Base-by-base conservation (phyloP, 2,888 invertebrate genomes). In the Globia sparganii region DNA sequence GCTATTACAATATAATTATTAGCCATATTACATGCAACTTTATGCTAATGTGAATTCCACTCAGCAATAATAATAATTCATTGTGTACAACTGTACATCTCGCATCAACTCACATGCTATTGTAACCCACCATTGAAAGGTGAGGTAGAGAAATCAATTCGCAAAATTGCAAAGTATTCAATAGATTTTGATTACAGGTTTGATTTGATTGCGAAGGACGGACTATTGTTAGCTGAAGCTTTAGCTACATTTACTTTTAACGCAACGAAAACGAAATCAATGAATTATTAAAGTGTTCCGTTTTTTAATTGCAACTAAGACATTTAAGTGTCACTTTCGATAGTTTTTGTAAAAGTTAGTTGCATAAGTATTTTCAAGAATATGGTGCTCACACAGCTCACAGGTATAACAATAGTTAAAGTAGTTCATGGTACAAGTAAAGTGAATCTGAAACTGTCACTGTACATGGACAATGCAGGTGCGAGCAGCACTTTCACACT, bases 401-500 rank as follows among this genome's bases (percentile, higher is more conserved):
- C 61, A 82, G 71, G 46, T 81, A 78, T 90, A 85, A 88, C 89
- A 89, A 90, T 89, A 86, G 87, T 85, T 89, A 88, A 91, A 90
- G 91, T 93, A 89, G 87, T 90, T 86, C 84, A 89, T 84, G 82
- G 87, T 83, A 79, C 83, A 91, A 90, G 91, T 92, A 92, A 92
- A 95, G 94, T 93, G 94, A 95, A 92, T 93, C 92, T 94, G 91
- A 92, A 93, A 92, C 92, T 90, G 91, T 90, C 88, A 90, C 77
- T 87, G 91, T 92, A 90, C 87, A 89, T 91, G 92, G 93, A 88
- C 90, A 90, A 89, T 86, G 89, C 92, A 93, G 91, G 92, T 94
- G 93, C 88, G 91, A 90, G 90, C 86, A 92, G 92, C 93, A 96
- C 96, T 96, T 96, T 96, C 95, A 95, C 96, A 91, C 92, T 94